phyloP scores from a whole-genome alignment of 2,888 invertebrate species.

The Malthinus seriepunctatus region DNA sequence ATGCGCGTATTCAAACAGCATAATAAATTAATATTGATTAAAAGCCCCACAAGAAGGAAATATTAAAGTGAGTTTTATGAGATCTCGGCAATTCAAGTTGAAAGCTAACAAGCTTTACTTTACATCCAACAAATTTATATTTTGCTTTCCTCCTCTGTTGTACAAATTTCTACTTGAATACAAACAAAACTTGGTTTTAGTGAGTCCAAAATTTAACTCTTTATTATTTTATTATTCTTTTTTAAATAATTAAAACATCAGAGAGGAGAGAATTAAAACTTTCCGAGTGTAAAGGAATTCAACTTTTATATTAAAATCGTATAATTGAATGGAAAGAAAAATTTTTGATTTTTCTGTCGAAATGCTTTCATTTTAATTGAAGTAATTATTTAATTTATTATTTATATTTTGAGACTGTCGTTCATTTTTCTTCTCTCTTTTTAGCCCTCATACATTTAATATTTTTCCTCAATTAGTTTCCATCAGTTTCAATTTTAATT shows the following conservation, averaged over 20 bases:
- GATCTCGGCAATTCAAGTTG: conserved; percentile 34
- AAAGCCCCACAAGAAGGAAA: conserved; percentile 8
- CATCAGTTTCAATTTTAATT: no score
- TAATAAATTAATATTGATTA: conserved; percentile 4
- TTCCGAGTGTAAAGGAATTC: no score
- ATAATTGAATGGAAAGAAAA: no score
- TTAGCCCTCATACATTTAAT: no score
- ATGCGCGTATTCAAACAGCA: background rate
- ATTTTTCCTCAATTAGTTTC: no score
- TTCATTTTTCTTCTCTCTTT: no score
- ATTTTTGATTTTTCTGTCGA: no score
- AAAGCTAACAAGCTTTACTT: conserved; percentile 31
- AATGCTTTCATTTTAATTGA: no score
- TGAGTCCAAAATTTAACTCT: background rate
- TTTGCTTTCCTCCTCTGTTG: conserved; percentile 18
- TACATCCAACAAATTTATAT: conserved; percentile 37
- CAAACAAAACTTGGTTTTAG: background rate
- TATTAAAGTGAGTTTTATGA: conserved; percentile 35
- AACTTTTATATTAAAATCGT: no score
- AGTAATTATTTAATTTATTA: no score
- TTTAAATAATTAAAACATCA: background rate
- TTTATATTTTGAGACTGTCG: no score
- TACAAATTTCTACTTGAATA: conserved; percentile 1
- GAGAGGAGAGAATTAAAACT: background rate
- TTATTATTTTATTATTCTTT: background rate